These are phyloP conservation scores for Agrochola lota DNA, from an alignment of 2,888 invertebrate species.

Conservation along the genomic window DNA sequence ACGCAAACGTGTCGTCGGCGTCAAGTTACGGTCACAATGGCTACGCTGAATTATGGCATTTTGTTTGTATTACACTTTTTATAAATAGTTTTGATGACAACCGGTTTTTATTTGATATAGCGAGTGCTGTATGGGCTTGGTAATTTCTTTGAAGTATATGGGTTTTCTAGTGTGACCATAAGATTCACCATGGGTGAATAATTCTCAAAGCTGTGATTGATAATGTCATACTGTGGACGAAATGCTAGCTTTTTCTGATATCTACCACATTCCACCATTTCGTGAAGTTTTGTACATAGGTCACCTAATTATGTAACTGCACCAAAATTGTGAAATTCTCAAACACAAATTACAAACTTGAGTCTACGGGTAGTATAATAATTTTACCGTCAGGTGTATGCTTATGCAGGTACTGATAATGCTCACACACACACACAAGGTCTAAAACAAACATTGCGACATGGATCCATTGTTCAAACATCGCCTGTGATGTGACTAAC, in stretches of 20 bases:
- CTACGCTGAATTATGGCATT: constrained; percentile 34
- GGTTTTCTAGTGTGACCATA: neutral
- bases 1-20: constrained; percentile 52
- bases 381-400: constrained; percentile 44
- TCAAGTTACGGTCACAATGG: constrained; percentile 59
- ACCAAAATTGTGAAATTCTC: neutral
- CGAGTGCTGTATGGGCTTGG: constrained; percentile 8
- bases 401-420: constrained; percentile 65
- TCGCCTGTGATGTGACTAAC: constrained; percentile 64
- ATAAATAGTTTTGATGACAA: constrained; percentile 37
- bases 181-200: neutral
- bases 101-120: constrained; percentile 39
- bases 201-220: neutral
- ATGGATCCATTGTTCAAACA: constrained; percentile 66
- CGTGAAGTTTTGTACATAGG: neutral
- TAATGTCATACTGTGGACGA: neutral
- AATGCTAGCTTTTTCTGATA: neutral
- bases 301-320: neutral
- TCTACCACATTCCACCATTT: neutral
- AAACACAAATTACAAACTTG: constrained; percentile 15
- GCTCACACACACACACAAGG: constrained; percentile 41
- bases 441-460: constrained; percentile 66
- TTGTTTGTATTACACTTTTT: constrained; percentile 45
- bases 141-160: constrained; percentile 2
- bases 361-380: constrained; percentile 44